A percentile compares a stretch with the other conserved stretches of the same genome.
These are phyloP conservation scores for Bufotes viridis DNA, from an alignment of 2,797 vertebrate species.

Conservation along the genomic window DNA sequence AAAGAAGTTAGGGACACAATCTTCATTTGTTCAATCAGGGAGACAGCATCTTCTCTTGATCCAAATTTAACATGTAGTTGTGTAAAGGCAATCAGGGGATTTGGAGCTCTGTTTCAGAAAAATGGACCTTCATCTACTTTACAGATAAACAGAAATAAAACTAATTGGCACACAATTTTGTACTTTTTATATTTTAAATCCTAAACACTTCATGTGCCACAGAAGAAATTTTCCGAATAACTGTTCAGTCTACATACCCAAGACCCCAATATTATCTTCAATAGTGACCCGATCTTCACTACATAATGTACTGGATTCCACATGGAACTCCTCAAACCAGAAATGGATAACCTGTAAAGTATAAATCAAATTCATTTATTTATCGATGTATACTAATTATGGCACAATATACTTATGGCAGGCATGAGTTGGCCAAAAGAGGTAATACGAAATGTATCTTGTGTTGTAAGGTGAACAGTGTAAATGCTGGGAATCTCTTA, in stretches of 20 bases:
- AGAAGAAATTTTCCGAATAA: neutral
- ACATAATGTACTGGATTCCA: conserved; percentile 74
- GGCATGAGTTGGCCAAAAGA: neutral
- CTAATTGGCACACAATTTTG: no score
- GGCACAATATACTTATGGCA: neutral
- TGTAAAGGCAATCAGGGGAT: no score
- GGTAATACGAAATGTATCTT: neutral
- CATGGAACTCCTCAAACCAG: conserved; percentile 78
- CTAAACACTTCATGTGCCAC: neutral
- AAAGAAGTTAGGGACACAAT: no score
- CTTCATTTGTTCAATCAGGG: no score
- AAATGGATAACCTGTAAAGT: conserved; percentile 77
- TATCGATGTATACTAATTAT: neutral
- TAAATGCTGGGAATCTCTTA: no score
- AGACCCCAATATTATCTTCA: conserved; percentile 73
- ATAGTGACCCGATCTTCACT: conserved; percentile 74
- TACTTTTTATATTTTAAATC: neutral
- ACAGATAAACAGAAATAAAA: no score
- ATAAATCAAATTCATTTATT: neutral
- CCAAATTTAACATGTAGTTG: no score
- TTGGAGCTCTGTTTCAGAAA: no score
- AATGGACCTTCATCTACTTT: no score
- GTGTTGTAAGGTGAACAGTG: no score
- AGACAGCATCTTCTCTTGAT: no score
- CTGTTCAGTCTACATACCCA: conserved; percentile 69